Percentiles rank a stretch among this genome's conserved stretches.
phyloP scores from a whole-genome alignment of 2,888 invertebrate species.

The Monochamus alternatus region DNA sequence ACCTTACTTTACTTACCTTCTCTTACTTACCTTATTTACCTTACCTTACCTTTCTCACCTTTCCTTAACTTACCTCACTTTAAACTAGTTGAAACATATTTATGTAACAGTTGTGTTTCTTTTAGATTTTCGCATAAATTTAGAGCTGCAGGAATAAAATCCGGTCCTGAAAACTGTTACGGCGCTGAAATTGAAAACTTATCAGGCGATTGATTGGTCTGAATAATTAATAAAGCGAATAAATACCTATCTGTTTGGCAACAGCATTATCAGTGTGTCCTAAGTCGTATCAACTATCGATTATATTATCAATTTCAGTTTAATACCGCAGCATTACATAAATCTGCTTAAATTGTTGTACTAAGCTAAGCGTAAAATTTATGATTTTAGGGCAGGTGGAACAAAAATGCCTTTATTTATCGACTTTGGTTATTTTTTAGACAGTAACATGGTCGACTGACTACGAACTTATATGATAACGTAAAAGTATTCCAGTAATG shows the following conservation, averaged over 20 bases:
- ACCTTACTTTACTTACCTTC: too few relatives aligned
- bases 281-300: not conserved
- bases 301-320: conserved; percentile 3
- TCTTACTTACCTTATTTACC: too few relatives aligned
- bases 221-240: conserved; percentile 1
- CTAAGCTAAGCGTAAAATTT: conserved; percentile 18
- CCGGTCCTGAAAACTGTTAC: too few relatives aligned
- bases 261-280: not conserved
- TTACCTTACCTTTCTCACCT: too few relatives aligned
- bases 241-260: not conserved
- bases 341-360: conserved; percentile 19
- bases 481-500: not conserved
- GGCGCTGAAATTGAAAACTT: too few relatives aligned
- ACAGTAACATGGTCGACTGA: not conserved
- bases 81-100: too few relatives aligned
- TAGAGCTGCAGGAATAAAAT: too few relatives aligned
- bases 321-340: conserved; percentile 18
- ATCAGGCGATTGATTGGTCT: not conserved
- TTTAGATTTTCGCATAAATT: too few relatives aligned
- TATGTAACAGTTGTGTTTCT: too few relatives aligned
- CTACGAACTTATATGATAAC: not conserved
- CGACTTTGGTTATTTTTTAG: not conserved
- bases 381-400: conserved; percentile 24
- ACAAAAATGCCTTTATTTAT: conserved; percentile 11
- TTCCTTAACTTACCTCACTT: too few relatives aligned